A percentile compares a stretch with the other conserved stretches of the same genome.
Conservation (phyloP, 2,113 vertebrate genomes). For the Ardeotis arabs region DNA sequence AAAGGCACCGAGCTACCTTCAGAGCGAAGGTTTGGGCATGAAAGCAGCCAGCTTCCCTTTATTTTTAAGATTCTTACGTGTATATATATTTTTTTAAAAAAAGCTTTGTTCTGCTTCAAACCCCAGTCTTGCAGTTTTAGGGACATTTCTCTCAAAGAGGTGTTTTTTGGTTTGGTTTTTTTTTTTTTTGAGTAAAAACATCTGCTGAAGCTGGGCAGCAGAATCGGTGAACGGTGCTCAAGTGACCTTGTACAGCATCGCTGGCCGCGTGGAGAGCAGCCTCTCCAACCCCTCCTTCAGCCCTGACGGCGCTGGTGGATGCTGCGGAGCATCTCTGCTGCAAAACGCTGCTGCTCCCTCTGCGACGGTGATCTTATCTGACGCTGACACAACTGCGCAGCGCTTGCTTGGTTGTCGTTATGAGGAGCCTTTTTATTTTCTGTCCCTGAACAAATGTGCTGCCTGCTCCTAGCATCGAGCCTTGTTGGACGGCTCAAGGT, state of each 20-base stretch:
- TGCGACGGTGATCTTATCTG: neutral
- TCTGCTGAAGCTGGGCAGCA: neutral
- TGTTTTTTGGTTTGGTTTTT: no score
- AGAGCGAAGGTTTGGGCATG: neutral
- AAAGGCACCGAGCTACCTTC: rapidly evolving
- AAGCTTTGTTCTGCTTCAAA: neutral
- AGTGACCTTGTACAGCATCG: neutral
- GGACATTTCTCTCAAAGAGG: neutral
- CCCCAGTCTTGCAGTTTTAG: neutral
- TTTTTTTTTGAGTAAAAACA: neutral
- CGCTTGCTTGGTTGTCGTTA: neutral
- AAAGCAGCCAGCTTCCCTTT: neutral
- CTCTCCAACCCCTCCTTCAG: neutral
- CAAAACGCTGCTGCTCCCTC: neutral
- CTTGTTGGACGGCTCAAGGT: neutral
- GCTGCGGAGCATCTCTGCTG: neutral
- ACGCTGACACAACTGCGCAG: neutral
- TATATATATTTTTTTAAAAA: neutral
- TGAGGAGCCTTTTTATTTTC: neutral
- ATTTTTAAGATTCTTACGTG: neutral
- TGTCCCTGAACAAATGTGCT: rapidly evolving
- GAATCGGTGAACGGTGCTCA: neutral
- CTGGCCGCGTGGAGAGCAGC: neutral
- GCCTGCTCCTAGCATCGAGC: neutral
- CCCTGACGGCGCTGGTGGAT: neutral